Percentiles rank a stretch among this genome's conserved stretches.
Evolutionary conservation across 2,797 vertebrate species (phyloP).

Genomic region (Gobionotothen gibberifrons): DNA sequence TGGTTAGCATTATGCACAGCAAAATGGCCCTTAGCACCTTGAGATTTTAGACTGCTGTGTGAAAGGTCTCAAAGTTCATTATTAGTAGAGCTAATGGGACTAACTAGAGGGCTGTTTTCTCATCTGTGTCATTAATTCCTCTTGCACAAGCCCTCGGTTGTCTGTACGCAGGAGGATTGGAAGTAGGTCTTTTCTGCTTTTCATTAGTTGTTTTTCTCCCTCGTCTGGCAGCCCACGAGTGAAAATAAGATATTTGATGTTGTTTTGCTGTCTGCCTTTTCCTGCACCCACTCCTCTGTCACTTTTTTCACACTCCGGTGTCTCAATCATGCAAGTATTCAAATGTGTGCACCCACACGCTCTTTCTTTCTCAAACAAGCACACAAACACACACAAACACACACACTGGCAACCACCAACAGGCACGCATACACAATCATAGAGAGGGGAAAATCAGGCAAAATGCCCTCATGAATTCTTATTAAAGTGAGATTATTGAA

Average conservation of each 20-base stretch:
- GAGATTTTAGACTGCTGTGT: conserved; percentile 43
- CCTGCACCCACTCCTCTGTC: conserved; percentile 48
- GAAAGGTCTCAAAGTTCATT: conserved; percentile 65
- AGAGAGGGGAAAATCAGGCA: conserved; percentile 57
- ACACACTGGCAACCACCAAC: conserved; percentile 6
- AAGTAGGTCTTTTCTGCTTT: conserved; percentile 48
- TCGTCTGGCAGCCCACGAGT: conserved; percentile 38
- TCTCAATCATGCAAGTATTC: conserved; percentile 46
- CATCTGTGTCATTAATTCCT: conserved; percentile 66
- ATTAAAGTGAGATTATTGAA: conserved; percentile 72
- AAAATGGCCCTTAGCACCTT: conserved; percentile 59
- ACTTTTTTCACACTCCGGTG: conserved; percentile 23
- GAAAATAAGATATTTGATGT: conserved; percentile 63
- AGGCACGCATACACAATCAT: conserved; percentile 21
- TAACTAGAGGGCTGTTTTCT: conserved; percentile 65
- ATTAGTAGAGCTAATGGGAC: conserved; percentile 69
- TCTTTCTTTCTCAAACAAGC: conserved; percentile 21
- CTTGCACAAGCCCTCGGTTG: conserved; percentile 33
- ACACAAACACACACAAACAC: neutral
- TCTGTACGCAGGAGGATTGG: conserved; percentile 43
- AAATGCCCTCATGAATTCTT: conserved; percentile 61
- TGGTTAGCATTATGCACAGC: conserved; percentile 49
- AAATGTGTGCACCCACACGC: conserved; percentile 55
- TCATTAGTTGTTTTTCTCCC: conserved; percentile 30
- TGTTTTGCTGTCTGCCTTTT: conserved; percentile 56